phyloP scores from a whole-genome alignment of 2,797 vertebrate species.

The Catostomus latipinnis region DNA sequence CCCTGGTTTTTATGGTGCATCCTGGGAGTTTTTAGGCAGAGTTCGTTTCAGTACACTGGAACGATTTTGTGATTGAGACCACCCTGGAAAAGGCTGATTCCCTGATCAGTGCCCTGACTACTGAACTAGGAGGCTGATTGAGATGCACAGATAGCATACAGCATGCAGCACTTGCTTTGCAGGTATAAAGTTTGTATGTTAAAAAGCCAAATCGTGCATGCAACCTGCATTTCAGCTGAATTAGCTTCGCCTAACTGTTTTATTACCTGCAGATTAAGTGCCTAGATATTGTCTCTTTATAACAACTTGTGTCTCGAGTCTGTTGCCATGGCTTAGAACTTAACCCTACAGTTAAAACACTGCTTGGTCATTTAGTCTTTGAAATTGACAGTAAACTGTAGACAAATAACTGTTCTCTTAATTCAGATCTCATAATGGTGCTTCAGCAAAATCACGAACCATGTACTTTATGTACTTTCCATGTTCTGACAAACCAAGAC shows the following conservation, averaged over 20 bases:
- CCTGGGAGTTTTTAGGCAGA: too few relatives aligned
- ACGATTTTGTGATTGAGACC: too few relatives aligned
- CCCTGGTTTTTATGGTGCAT: too few relatives aligned
- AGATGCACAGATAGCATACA: neutral
- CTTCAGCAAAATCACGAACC: conserved; percentile 11
- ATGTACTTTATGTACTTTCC: neutral
- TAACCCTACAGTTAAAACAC: conserved; percentile 26
- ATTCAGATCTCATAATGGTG: conserved; percentile 33
- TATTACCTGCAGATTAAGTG: conserved; percentile 42
- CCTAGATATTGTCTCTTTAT: conserved; percentile 4
- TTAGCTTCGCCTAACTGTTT: neutral
- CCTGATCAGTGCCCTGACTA: too few relatives aligned
- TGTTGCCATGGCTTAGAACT: neutral
- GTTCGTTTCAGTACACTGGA: too few relatives aligned
- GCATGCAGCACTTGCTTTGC: conserved; percentile 18
- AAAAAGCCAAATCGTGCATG: conserved; percentile 12
- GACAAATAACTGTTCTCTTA: conserved; percentile 12
- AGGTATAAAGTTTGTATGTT: conserved; percentile 24
- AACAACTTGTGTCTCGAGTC: neutral
- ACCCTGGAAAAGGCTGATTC: too few relatives aligned
- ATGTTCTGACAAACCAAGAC: conserved; percentile 12
- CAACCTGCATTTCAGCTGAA: conserved; percentile 15
- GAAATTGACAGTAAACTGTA: conserved; percentile 31
- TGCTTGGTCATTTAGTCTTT: neutral
- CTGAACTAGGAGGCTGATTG: too few relatives aligned